Percentiles rank a stretch among this genome's conserved stretches.
phyloP scores from a whole-genome alignment of 1,140 invertebrate species.

The Zaprionus davidi region DNA sequence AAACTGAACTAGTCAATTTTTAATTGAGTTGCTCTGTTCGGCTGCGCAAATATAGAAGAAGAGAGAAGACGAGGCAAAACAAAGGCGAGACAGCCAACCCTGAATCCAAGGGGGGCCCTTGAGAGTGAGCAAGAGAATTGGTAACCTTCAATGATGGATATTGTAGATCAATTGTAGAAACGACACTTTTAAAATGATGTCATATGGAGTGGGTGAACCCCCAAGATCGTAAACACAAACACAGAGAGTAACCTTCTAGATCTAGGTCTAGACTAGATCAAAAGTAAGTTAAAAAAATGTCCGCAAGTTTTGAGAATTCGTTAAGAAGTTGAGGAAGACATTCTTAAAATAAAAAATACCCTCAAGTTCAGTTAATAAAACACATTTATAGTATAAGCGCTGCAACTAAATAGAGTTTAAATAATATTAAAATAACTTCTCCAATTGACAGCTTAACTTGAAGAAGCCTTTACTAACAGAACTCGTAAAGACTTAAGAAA shows the following conservation, averaged over 20 bases:
- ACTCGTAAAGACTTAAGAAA: neutral
- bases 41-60: slow-evolving; percentile 18
- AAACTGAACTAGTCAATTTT: slow-evolving; percentile 39
- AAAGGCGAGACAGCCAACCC: slow-evolving; percentile 10
- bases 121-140: neutral
- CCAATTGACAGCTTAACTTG: too few species aligned
- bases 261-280: neutral
- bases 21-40: slow-evolving; percentile 67
- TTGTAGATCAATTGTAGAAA: slow-evolving; percentile 2
- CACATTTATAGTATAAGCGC: too few species aligned
- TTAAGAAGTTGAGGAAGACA: too few species aligned
- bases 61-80: neutral
- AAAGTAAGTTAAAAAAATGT: too few species aligned
- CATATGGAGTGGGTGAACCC: neutral
- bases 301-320: neutral
- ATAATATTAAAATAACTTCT: neutral
- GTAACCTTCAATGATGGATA: neutral
- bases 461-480: too few species aligned
- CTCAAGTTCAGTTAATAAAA: too few species aligned
- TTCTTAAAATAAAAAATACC: too few species aligned
- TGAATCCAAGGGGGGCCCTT: neutral
- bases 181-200: slow-evolving; percentile 8
- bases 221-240: neutral
- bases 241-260: neutral
- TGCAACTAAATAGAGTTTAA: too few species aligned